These are phyloP conservation scores for Upupa epops DNA, from an alignment of 2,113 vertebrate genomes.

Conservation along the genomic window DNA sequence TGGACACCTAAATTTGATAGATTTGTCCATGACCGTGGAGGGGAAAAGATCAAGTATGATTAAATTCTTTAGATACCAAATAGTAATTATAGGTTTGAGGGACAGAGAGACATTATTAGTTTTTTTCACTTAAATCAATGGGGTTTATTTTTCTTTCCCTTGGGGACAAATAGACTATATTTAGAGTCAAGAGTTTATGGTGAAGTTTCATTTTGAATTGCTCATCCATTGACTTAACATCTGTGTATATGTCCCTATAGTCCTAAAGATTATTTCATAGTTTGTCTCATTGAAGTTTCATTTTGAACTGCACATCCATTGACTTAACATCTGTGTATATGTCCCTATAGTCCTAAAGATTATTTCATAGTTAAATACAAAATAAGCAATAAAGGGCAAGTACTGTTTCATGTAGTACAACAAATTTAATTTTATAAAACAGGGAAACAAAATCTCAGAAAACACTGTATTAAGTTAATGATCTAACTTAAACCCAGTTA, in stretches of 20 bases:
- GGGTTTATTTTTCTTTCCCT: not conserved
- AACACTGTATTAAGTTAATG: not conserved
- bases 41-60: not conserved
- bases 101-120: not conserved
- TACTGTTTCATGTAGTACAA: not conserved
- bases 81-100: not conserved
- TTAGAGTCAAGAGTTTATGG: not conserved
- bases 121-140: not conserved
- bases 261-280: no score
- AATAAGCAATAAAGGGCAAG: not conserved
- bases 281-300: not conserved
- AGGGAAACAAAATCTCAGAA: not conserved
- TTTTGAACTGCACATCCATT: not conserved
- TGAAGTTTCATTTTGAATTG: not conserved
- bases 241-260: not conserved
- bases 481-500: not conserved
- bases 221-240: not conserved
- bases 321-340: not conserved
- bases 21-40: not conserved
- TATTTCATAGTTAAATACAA: not conserved
- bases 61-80: not conserved
- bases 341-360: not conserved
- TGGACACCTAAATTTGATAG: not conserved
- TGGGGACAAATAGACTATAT: not conserved
- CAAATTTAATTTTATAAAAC: not conserved